A percentile compares a stretch with the other conserved stretches of the same genome.
phyloP scores from a whole-genome alignment of 2,888 invertebrate species.

The Drosophila silvestris region DNA sequence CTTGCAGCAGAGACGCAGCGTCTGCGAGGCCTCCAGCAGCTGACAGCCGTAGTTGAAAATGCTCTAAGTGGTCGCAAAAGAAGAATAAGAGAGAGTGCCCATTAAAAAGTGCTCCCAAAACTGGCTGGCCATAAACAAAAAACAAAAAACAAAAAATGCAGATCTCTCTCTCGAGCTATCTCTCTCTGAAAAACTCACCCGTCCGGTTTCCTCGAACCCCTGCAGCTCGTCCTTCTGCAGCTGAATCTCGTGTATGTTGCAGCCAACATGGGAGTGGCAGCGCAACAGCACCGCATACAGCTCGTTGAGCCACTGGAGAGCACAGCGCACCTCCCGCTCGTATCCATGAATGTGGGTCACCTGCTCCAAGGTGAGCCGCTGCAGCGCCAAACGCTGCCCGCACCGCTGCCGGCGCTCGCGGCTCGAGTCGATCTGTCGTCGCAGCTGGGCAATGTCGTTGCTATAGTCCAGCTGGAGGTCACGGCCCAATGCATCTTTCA shows the following conservation, averaged over 20 bases:
- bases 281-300: conserved; percentile 90
- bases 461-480: conserved; percentile 90
- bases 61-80: conserved; percentile 86
- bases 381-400: conserved; percentile 91
- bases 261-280: conserved; percentile 90
- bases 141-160: conserved; percentile 9
- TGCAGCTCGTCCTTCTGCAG: conserved; percentile 91
- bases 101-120: conserved; percentile 23
- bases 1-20: conserved; percentile 90
- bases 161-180: conserved; percentile 10
- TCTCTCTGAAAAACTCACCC: conserved; percentile 86
- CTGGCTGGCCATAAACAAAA: conserved; percentile 34
- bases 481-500: conserved; percentile 91
- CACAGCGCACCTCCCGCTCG: conserved; percentile 91
- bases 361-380: conserved; percentile 92
- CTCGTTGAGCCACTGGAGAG: conserved; percentile 91
- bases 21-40: conserved; percentile 90
- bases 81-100: neutral
- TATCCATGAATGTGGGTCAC: conserved; percentile 91
- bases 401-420: conserved; percentile 90
- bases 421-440: conserved; percentile 89
- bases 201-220: conserved; percentile 91
- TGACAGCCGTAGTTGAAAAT: conserved; percentile 93
- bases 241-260: conserved; percentile 90
- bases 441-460: conserved; percentile 90